Evolutionary conservation across 2,113 vertebrate species (phyloP), one percentile per base, ranked within the genome.

Genomic region (Macrotus californicus): DNA sequence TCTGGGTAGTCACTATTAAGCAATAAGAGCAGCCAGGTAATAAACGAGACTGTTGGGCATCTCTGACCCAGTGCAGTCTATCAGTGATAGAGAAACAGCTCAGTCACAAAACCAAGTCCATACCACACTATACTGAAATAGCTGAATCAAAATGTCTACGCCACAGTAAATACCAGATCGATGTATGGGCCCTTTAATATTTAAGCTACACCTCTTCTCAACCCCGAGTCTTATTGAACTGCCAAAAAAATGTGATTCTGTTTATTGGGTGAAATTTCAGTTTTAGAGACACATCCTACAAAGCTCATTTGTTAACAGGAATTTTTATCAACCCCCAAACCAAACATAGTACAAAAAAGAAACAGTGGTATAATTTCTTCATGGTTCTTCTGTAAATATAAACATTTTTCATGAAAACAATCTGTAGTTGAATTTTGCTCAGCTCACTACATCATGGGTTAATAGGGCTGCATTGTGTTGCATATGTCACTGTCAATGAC

Each of bases 191-290:
- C 7, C 61, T 29, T 10, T 54, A 41, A 29, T 73, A 46, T 76
- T 66, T 59, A 83, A 67, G 29, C 31, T n/a, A 50, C 6, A 76
- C 13, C 8, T 61, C 34, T 83, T 95, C 31, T 81, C 64, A 94
- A 59, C 29, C 41, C 3, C 46, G 54, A 82, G 13, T 73, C 13
- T 72, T 69, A 69, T 1, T 29, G 6, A 67, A 73, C 29, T 24
- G 15, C 4, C 52, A 50, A 91, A 70, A 70, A 85, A 82, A 86
- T 77, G 5, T 43, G 16, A 67, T 82, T 95, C 24, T 88, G n/a
- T 80, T 87, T 79, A 56, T 70, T 87, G 36, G 89, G 61, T 87
- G 64, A 92, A 94, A 70, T 21, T 87, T 94, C 10, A 76, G 21
- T 39, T 70, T 84, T 67, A 92, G 2, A 87, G 91, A 96, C 72